phyloP scores from a whole-genome alignment of 23 tunicate genomes.

The Diplosoma virens region DNA sequence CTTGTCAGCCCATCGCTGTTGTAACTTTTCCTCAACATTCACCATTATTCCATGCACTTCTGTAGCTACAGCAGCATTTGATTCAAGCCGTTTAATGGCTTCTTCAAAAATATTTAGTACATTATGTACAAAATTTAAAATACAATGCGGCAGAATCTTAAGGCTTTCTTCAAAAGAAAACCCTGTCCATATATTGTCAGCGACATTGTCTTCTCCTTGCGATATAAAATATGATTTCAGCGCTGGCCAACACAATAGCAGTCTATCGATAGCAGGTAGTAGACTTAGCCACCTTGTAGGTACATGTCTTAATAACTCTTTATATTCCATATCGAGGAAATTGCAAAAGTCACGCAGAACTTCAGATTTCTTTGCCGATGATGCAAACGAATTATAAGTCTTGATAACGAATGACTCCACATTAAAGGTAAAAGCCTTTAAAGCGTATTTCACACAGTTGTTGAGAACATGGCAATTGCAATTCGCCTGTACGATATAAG shows the following conservation, averaged over 20 bases:
- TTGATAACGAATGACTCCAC: slow-evolving; percentile 9
- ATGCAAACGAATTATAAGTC: slow-evolving; percentile 10
- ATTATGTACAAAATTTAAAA: slow-evolving; percentile 9
- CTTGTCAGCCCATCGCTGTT: slow-evolving; percentile 3
- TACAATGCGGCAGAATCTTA: slow-evolving; percentile 9
- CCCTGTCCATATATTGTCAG: slow-evolving; percentile 1
- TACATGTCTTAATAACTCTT: slow-evolving; percentile 14
- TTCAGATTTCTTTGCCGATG: slow-evolving; percentile 13
- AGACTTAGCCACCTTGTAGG: slow-evolving; percentile 4
- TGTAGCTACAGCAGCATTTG: not conserved
- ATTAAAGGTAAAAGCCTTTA: slow-evolving; percentile 6
- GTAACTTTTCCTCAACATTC: slow-evolving; percentile 12
- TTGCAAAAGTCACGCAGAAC: not conserved
- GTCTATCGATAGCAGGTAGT: not conserved
- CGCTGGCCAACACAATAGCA: not conserved
- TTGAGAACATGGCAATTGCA: slow-evolving; percentile 19
- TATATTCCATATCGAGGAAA: not conserved
- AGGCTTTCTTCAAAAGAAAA: slow-evolving; percentile 15
- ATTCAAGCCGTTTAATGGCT: slow-evolving; percentile 10
- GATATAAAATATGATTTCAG: slow-evolving; percentile 9
- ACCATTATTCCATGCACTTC: slow-evolving; percentile 16
- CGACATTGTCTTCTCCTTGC: slow-evolving; percentile 15
- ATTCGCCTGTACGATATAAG: slow-evolving; percentile 2
- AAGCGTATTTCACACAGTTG: slow-evolving; percentile 12
- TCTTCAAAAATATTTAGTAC: slow-evolving; percentile 3